Evolutionary conservation across 2,888 invertebrate genomes (phyloP), one percentile per base, ranked within the genome.

Genomic region (Mactromeris polynyma): DNA sequence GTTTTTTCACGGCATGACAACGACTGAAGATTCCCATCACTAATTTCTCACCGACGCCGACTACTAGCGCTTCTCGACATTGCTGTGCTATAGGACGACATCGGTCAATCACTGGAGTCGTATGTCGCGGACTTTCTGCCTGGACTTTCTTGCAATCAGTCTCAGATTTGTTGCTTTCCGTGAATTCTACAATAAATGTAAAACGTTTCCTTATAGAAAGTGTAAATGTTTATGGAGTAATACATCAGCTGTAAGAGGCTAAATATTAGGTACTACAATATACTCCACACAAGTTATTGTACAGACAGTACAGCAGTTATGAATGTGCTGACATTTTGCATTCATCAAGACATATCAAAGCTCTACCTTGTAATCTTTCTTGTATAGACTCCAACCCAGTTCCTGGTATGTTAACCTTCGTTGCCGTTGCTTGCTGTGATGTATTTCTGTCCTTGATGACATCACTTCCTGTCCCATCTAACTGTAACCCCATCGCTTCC

Each of bases 11-110:
- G 54, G 87, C 83, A 46, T 80, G 84, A 36, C 91, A 89, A 42
- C 89, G 90, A 78, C 90, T 91, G 89, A 95, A 95, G 36, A 95
- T 92, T 9, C 93, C 94, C 77, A 88, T 89, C 14, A 95, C 42
- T 36, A 94, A 40, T 17, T 86, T 85, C n/a, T 88, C 84, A 4
- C 94, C 94, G 31, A 92, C 86, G 11, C 89, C 92, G 42, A 88
- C 85, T 69, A 94, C 69, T 21, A 94, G 84, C 33, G 86, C 86
- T 80, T 93, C 91, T 38, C 94, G 88, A 86, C 94, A 95, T 89
- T 95, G 94, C 42, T 88, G 86, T 46, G 93, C 93, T 85, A 95
- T 92, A 1, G 94, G 93, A 54, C 92, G 91, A 83, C 90, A 92
- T n/a, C 93, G 86, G 79, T 94, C 94, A 81, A 95, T 90, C n/a